Percentiles rank a stretch among this genome's conserved stretches.
Conservation (phyloP, 2,888 invertebrate genomes). For the Germaria angustata region DNA sequence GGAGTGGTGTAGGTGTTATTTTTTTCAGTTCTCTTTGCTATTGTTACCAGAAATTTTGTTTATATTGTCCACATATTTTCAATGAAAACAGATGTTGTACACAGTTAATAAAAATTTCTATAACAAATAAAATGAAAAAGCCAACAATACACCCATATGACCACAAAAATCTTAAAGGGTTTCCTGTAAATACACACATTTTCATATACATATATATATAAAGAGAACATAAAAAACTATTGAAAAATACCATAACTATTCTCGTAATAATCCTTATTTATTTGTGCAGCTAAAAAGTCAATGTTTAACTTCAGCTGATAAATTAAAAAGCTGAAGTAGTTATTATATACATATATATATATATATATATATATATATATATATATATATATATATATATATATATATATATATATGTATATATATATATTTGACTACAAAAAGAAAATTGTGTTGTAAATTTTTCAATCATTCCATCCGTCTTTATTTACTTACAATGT, state of each 20-base stretch:
- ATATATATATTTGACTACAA: background rate
- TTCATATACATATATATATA: too few species aligned
- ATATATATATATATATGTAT: background rate
- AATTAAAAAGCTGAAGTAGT: background rate
- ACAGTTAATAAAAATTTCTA: conserved; percentile 29
- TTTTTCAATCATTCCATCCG: background rate
- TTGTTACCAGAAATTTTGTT: background rate
- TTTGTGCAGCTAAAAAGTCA: background rate
- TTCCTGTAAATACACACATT: background rate
- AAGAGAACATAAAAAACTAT: background rate
- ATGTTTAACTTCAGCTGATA: background rate
- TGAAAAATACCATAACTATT: background rate
- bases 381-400: background rate
- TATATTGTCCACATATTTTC: conserved; percentile 10
- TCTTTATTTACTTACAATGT: background rate
- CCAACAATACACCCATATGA: background rate
- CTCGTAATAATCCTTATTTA: background rate
- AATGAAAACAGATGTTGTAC: conserved; percentile 31
- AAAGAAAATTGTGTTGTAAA: background rate
- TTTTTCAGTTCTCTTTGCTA: background rate
- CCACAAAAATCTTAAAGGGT: background rate
- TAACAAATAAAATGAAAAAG: background rate
- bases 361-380: too few species aligned
- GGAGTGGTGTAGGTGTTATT: too few species aligned
- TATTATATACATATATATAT: too few species aligned